Conservation (phyloP, 2,888 invertebrate species). For the Drosophila longiperda region DNA sequence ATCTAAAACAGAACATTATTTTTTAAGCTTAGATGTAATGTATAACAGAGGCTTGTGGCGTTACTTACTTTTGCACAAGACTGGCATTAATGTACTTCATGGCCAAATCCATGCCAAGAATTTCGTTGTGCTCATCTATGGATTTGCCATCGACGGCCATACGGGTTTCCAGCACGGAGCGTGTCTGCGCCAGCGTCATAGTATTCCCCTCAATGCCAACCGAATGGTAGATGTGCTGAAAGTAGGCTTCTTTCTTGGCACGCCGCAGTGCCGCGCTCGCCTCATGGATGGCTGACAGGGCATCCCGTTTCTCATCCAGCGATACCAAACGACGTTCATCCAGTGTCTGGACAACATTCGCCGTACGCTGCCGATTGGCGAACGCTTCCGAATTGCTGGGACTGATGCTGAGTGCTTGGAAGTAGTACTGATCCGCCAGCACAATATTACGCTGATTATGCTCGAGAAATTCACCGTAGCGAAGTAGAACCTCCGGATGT, state of each 20-base stretch:
- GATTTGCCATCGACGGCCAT: constrained; percentile 95
- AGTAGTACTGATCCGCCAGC: constrained; percentile 95
- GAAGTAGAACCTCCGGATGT: constrained; percentile 95
- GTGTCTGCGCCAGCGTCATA: constrained; percentile 95
- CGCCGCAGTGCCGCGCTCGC: constrained; percentile 92
- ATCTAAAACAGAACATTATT: constrained; percentile 83
- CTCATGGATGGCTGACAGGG: constrained; percentile 92
- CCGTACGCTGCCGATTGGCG: constrained; percentile 92
- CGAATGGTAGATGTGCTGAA: constrained; percentile 97
- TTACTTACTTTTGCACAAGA: constrained; percentile 87
- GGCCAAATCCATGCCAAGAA: constrained; percentile 96
- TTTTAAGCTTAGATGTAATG: not conserved
- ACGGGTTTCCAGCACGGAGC: constrained; percentile 95
- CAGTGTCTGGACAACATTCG: constrained; percentile 94
- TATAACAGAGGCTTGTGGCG: not conserved
- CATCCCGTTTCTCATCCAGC: constrained; percentile 93
- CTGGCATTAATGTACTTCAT: constrained; percentile 96
- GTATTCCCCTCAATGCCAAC: constrained; percentile 99
- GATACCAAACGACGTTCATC: constrained; percentile 88
- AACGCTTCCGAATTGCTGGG: constrained; percentile 93
- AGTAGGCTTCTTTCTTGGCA: constrained; percentile 97
- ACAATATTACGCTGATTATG: constrained; percentile 93
- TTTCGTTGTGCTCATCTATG: constrained; percentile 98
- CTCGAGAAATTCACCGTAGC: constrained; percentile 97
- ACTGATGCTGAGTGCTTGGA: constrained; percentile 92